phyloP scores from a whole-genome alignment of 2,888 invertebrate species.

The Drosophila limbata region DNA sequence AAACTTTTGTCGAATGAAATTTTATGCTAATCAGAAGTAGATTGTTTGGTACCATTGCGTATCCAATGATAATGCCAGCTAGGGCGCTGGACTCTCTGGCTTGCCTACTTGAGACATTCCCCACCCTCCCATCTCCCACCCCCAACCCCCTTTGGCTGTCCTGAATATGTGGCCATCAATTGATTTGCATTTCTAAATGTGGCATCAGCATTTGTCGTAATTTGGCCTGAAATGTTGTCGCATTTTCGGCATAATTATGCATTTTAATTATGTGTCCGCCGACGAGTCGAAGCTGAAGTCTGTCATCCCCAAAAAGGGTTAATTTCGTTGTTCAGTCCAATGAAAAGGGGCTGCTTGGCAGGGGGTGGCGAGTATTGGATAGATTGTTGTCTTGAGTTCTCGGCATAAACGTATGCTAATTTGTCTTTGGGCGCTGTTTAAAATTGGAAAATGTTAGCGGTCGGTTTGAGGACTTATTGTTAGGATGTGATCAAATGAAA shows the following conservation, averaged over 20 bases:
- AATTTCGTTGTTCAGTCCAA: slow-evolving; percentile 51
- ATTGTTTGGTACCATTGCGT: slow-evolving; percentile 75
- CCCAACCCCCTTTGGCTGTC: neutral
- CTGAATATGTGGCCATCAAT: slow-evolving; percentile 62
- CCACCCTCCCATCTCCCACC: neutral
- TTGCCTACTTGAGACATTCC: slow-evolving; percentile 72
- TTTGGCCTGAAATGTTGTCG: slow-evolving; percentile 76
- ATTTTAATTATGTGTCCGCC: slow-evolving; percentile 82
- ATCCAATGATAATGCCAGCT: slow-evolving; percentile 72
- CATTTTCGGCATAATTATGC: slow-evolving; percentile 84
- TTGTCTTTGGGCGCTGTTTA: slow-evolving; percentile 71
- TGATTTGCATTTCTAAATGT: slow-evolving; percentile 83
- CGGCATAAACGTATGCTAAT: slow-evolving; percentile 79
- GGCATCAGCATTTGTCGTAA: slow-evolving; percentile 78
- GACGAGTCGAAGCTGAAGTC: slow-evolving; percentile 19
- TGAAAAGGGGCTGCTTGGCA: slow-evolving; percentile 8
- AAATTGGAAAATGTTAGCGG: slow-evolving; percentile 46
- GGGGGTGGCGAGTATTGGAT: no score
- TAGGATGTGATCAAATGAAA: slow-evolving; percentile 21
- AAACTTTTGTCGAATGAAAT: slow-evolving; percentile 82
- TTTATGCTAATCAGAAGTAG: slow-evolving; percentile 82
- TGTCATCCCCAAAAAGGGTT: slow-evolving; percentile 62
- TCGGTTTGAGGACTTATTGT: slow-evolving; percentile 2
- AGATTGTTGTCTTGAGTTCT: slow-evolving; percentile 58
- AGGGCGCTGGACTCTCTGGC: slow-evolving; percentile 45